Evolutionary conservation across 2,113 vertebrate species (phyloP), one percentile per base, ranked within the genome.

Genomic region (Dascyllus trimaculatus): DNA sequence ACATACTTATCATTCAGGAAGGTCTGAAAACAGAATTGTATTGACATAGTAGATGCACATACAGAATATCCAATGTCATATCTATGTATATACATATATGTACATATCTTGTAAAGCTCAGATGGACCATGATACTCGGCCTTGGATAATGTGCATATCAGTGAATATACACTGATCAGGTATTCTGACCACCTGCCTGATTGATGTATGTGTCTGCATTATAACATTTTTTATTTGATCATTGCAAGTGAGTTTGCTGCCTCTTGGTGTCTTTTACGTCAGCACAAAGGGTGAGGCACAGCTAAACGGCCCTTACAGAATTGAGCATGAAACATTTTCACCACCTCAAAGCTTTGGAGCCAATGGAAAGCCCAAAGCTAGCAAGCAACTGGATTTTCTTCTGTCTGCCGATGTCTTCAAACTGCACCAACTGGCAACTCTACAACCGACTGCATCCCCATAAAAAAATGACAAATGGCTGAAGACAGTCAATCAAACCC

Each of bases 401-500:
- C n/a, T n/a, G 11, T 46, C 25, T 4, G 38, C 22, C n/a, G 38
- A n/a, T n/a, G 11, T 6, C 15, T 24, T 17, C 29, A 40, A 59
- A 26, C 18, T 22, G 18, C 22, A 51, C 45, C 18, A 51, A 19
- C 48, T 40, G n/a, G 7, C 5, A 64, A 22, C 17, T 56, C 51
- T 48, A 24, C 14, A 26, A 51, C 1, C 32, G 40, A 13, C n/a
- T 66, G 2, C 21, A 40, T 18, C 8, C 13, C 13, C 32, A 26
- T 60, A 22, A 60, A 66, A 60, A 66, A 51, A 66, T 51, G 7
- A 49, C 40, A 18, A 68, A 58, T n/a, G 10, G 25, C 21, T 4
- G 21, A 21, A 4, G 52, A 15, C 52, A 10, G 52, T n/a, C 38
- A 45, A 38, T 62, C 21, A 25, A 17, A 25, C 17, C 15, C 14